Base-by-base conservation (phyloP, 2,113 vertebrate genomes). In the Acrocephalus kingi region DNA sequence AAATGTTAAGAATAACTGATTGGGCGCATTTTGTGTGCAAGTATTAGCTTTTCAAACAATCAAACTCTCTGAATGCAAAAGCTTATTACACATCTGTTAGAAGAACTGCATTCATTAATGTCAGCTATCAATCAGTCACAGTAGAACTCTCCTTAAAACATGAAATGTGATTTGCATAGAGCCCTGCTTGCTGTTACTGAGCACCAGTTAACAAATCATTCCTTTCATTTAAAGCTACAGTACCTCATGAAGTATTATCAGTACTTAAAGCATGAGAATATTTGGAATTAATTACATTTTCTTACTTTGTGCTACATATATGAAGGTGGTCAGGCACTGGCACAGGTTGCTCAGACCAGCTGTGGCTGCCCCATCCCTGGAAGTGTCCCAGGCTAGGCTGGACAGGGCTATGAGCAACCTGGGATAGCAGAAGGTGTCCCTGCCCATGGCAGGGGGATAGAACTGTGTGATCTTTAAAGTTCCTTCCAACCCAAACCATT, bases 71-170 rank as follows among this genome's bases (percentile, higher is more conserved):
- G 80, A 90, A 96, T 79, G 84, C 83, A 95, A 92, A 92, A 67
- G 28, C 72, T 75, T 78, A 59, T 74, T 76, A 72, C 49, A 84
- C 37, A 52, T 78, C 82, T 94, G 45, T 67, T 91, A 52, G 8
- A 67, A 94, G 69, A 83, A 21, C 39, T 20, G 54, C 80, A 93
- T 93, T 88, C 82, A 93, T 94, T 95, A 85, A 66, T 67, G 74
- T 94, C 87, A 97, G 74, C 81, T 91, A 54, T 85, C 92, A 92
- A 92, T 95, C 92, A 94, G 49, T 56, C 87, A 94, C 84, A 86
- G 64, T 0, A 85, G 80, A 87, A 63, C 30, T 62, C 85, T 82
- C 61, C 91, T 87, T 87, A 55, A 71, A 89, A 63, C 46, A 73
- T 0, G 9, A 67, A 77, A 52, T 2, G 3, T 56, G 56, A 93